These are phyloP conservation scores for Himalopsyche japonica DNA, from an alignment of 2,888 invertebrate species.

Conservation along the genomic window DNA sequence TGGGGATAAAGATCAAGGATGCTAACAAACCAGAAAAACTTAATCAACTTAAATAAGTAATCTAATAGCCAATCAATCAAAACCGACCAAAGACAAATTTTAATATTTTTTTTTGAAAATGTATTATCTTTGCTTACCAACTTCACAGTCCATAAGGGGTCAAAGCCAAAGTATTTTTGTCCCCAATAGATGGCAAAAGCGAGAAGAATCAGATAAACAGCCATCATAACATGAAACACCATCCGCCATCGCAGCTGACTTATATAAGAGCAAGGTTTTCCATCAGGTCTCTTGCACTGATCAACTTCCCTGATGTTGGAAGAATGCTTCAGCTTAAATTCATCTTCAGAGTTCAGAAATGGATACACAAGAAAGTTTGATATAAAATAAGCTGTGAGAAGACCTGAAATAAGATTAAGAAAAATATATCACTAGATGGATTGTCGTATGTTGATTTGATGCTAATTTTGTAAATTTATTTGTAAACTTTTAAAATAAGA, in stretches of 20 bases:
- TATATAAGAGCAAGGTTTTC: background rate
- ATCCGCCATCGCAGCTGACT: background rate
- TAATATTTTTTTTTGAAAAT: too few species aligned
- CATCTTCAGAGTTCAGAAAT: slow-evolving; percentile 14
- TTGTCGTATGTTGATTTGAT: too few species aligned
- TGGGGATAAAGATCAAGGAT: too few species aligned
- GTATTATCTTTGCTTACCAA: slow-evolving; percentile 49
- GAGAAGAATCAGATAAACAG: slow-evolving; percentile 42
- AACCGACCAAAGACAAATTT: too few species aligned
- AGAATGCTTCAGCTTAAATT: slow-evolving; percentile 14
- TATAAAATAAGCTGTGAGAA: slow-evolving; percentile 40
- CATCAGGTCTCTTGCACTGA: background rate
- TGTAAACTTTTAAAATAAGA: too few species aligned
- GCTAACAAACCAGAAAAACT: too few species aligned
- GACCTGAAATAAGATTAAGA: slow-evolving; percentile 40
- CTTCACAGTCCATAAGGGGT: slow-evolving; percentile 69
- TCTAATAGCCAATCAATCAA: too few species aligned
- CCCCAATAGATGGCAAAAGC: slow-evolving; percentile 50
- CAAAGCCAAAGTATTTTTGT: slow-evolving; percentile 52
- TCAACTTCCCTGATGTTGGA: slow-evolving; percentile 42
- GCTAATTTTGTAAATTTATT: too few species aligned
- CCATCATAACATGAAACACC: background rate
- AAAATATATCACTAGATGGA: background rate
- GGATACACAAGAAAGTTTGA: slow-evolving; percentile 2
- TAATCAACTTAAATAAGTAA: too few species aligned